Evolutionary conservation across 2,888 invertebrate genomes (phyloP), one percentile per base, ranked within the genome.

Genomic region (Chalcis sispes): DNA sequence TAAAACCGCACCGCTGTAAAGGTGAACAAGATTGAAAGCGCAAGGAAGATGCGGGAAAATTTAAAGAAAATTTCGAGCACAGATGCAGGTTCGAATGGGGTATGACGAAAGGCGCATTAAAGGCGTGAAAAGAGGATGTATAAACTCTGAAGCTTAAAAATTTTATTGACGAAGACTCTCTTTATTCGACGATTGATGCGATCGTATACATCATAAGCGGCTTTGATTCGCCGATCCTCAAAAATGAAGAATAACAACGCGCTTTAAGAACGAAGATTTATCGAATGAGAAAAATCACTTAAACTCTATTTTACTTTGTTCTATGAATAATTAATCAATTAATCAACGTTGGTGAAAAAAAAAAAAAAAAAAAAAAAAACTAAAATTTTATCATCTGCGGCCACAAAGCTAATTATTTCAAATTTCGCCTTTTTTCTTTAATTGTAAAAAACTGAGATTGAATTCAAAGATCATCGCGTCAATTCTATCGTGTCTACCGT

Each of bases 21-120:
- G 54, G 58, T n/a, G 42, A 46, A 72, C 10, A 66, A 71, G 62
- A 66, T 56, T 58, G 66, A 66, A 56, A 32, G 32, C 36, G 40
- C 13, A 50, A 25, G 13, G 71, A 40, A 54, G 52, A 54, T 50
- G 42, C 32, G 62, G 32, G 58, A n/a, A n/a, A n/a, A n/a, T n/a
- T n/a, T n/a, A n/a, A n/a, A n/a, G n/a, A n/a, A n/a, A 15, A 25
- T 32, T 13, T 25, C 32, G 32, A 40, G 20, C 18, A 29, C 32
- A 62, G 58, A 15, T 36, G 40, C n/a, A n/a, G n/a, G n/a, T 58
- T 23, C 42, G 46, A 59, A 46, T 50, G 36, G 36, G n/a, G 36
- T 66, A 66, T 65, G 61, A 52, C 54, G 59, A 62, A 71, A 25
- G 61, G 20, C 10, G 7, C 18, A 5, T 40, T 25, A 56, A 36